Base-by-base conservation (phyloP, 53 echinoderm and acorn worm species). In the Luidia sarsii region DNA sequence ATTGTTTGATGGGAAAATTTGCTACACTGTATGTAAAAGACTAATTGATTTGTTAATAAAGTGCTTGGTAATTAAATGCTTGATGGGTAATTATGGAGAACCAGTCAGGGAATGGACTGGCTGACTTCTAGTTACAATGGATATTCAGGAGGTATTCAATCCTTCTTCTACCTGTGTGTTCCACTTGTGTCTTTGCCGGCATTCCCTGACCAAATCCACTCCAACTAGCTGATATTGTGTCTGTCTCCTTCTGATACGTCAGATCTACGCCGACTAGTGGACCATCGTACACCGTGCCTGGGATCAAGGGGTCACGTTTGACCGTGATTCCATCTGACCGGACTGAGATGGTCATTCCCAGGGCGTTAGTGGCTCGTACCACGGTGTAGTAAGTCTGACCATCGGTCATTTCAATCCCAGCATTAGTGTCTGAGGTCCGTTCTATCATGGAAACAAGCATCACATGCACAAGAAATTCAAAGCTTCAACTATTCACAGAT, bases 241-340 rank as follows among this genome's bases (percentile, higher is more conserved):
- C 64, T 19, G 66, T 83, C 31, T 50, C 60, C 29, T 33, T 56
- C 57, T 88, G 88, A 19, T 74, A 74, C 9, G 74, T 88, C 31
- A 88, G 27, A 39, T 88, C 88, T 18, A 52, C 74, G 16, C 88
- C 88, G 21, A 67, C 56, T 2, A 88, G 48, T 45, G 57, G 64
- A 19, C 88, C 88, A 88, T 88, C 88, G 13, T 38, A 82, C 21
- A 88, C 88, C 22, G 56, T 75, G 21, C 88, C 88, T 4, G 88
- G 88, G 55, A 88, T 71, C 23, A 88, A 33, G 20, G 74, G 88
- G n/a, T 88, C 75, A 24, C 65, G 54, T 25, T 83, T 23, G 27
- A 88, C 56, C 2, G 88, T 83, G 53, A 88, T 73, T 15, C 88
- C 83, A 57, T 88, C 83, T 18, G 88, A 82, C n/a, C 83, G 64